Conservation (phyloP, 53 echinoderm and acorn worm species). For the Temnopleurus reevesii region DNA sequence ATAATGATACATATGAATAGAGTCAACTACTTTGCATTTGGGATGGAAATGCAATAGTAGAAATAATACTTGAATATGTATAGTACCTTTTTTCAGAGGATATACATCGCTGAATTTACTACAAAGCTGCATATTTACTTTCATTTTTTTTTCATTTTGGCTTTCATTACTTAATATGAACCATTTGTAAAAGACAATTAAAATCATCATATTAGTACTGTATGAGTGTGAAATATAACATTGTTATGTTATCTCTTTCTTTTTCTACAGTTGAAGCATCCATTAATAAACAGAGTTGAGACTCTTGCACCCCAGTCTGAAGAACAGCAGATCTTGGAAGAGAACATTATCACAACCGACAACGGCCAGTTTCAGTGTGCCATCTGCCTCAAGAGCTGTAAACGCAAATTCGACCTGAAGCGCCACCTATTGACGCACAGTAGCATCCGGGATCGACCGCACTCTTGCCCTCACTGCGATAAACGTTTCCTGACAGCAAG, state of each 20-base stretch:
- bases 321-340: not conserved
- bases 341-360: slow-evolving; percentile 31
- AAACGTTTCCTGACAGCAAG: slow-evolving; percentile 55
- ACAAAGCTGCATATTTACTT: no score
- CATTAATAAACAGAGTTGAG: slow-evolving; percentile 31
- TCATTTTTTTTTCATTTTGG: no score
- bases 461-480: slow-evolving; percentile 37
- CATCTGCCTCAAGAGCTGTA: slow-evolving; percentile 49
- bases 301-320: not conserved
- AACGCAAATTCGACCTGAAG: slow-evolving; percentile 57
- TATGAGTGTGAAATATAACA: not conserved
- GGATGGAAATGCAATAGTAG: no score
- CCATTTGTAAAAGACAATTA: no score
- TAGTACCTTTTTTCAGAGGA: no score
- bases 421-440: slow-evolving; percentile 48
- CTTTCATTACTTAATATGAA: no score
- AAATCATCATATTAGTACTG: no score
- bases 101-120: no score
- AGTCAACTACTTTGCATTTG: no score
- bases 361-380: slow-evolving; percentile 38
- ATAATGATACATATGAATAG: no score
- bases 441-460: slow-evolving; percentile 39
- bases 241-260: not conserved
- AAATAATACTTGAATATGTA: no score
- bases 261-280: slow-evolving; percentile 24